These are phyloP conservation scores for Procambarus virginalis DNA, from an alignment of 1,140 invertebrate species.

Conservation along the genomic window DNA sequence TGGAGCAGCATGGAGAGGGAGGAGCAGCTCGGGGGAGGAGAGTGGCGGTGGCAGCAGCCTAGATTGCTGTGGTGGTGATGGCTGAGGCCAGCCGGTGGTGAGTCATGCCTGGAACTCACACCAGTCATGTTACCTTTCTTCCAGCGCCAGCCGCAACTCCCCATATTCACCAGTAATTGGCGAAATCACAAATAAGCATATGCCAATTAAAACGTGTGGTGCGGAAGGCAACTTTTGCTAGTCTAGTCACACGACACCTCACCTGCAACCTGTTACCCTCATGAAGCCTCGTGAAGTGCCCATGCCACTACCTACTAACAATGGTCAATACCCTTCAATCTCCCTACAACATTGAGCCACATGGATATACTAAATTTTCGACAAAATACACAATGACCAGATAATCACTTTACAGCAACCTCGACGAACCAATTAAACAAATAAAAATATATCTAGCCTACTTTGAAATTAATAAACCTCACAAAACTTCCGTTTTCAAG, in stretches of 20 bases:
- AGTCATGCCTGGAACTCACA: constrained; percentile 31
- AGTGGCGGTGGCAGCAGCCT: not conserved
- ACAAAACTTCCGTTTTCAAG: not conserved
- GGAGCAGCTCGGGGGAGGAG: constrained; percentile 6
- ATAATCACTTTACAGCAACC: too few relatives aligned
- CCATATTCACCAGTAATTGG: too few relatives aligned
- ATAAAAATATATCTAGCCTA: too few relatives aligned
- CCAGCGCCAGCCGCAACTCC: too few relatives aligned
- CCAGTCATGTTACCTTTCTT: not conserved
- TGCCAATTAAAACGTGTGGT: not conserved
- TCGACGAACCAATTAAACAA: too few relatives aligned
- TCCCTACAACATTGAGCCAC: too few relatives aligned
- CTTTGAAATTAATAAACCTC: too few relatives aligned
- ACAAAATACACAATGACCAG: too few relatives aligned
- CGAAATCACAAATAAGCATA: not conserved
- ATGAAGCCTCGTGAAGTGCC: constrained; percentile 12
- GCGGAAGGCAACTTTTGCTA: not conserved
- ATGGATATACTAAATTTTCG: too few relatives aligned
- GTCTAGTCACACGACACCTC: not conserved
- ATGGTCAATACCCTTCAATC: constrained; percentile 4
- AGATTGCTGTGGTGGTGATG: constrained; percentile 19
- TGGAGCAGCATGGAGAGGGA: constrained; percentile 11
- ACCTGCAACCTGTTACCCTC: constrained; percentile 27
- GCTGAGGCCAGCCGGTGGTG: constrained; percentile 29
- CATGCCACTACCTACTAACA: not conserved